Conservation (phyloP, 2,113 vertebrate genomes). For the Procapra przewalskii region DNA sequence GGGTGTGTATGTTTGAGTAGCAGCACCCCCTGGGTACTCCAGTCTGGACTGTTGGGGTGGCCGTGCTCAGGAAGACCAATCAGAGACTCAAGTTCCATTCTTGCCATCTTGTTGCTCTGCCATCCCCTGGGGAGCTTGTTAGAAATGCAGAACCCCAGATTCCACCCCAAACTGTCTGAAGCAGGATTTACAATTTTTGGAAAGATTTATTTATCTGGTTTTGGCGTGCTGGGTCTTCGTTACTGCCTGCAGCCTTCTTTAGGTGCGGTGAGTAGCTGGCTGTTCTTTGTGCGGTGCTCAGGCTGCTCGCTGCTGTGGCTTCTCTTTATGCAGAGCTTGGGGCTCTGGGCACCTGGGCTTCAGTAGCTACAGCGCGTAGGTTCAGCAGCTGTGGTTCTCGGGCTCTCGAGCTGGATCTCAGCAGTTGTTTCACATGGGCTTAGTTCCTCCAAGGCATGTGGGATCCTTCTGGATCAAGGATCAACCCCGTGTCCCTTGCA, state of each 20-base stretch:
- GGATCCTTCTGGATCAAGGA: background rate
- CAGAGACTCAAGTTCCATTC: background rate
- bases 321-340: background rate
- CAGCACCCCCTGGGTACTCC: accelerated
- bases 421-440: background rate
- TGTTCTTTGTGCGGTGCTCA: background rate
- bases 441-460: background rate
- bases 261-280: background rate
- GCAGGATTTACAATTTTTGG: background rate
- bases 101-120: background rate
- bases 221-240: background rate
- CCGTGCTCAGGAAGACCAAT: background rate
- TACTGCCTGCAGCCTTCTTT: background rate
- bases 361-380: accelerated
- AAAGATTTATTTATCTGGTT: background rate
- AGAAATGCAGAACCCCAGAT: background rate
- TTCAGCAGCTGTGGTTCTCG: background rate
- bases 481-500: background rate
- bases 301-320: background rate
- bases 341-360: background rate
- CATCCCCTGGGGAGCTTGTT: background rate
- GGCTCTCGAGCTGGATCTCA: background rate
- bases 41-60: background rate
- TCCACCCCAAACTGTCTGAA: background rate
- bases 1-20: background rate